Percentiles rank a stretch among this genome's conserved stretches.
Conservation (phyloP, 2,888 invertebrate species). For the Amblyteles armatorius region DNA sequence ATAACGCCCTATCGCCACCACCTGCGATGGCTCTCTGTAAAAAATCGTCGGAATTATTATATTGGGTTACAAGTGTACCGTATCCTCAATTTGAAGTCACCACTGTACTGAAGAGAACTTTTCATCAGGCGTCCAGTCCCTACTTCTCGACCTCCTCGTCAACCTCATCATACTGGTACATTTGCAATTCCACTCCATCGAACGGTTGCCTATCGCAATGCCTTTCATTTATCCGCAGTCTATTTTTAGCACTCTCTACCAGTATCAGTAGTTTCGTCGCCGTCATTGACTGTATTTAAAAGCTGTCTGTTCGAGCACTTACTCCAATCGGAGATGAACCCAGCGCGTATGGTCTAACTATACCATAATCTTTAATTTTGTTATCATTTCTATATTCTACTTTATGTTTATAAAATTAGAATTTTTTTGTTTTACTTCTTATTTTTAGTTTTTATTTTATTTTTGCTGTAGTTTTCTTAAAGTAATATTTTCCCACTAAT, state of each 20-base stretch:
- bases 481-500: neutral
- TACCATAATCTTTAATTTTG: neutral
- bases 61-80: neutral
- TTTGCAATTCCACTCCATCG: neutral
- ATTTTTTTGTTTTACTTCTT: too few species aligned
- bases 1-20: neutral
- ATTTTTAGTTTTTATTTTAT: neutral
- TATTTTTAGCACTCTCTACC: conserved; percentile 29
- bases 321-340: neutral
- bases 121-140: neutral
- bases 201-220: neutral
- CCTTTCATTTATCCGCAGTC: neutral
- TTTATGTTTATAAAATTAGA: neutral
- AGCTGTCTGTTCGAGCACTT: neutral
- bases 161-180: neutral
- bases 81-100: neutral
- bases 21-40: neutral
- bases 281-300: neutral
- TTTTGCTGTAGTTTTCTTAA: neutral
- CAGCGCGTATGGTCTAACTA: neutral
- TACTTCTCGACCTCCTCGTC: neutral
- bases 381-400: too few species aligned
- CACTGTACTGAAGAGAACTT: neutral
- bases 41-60: neutral
- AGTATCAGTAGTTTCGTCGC: neutral